phyloP scores from a whole-genome alignment of 2,888 invertebrate genomes.

The Cheilosia pagana region DNA sequence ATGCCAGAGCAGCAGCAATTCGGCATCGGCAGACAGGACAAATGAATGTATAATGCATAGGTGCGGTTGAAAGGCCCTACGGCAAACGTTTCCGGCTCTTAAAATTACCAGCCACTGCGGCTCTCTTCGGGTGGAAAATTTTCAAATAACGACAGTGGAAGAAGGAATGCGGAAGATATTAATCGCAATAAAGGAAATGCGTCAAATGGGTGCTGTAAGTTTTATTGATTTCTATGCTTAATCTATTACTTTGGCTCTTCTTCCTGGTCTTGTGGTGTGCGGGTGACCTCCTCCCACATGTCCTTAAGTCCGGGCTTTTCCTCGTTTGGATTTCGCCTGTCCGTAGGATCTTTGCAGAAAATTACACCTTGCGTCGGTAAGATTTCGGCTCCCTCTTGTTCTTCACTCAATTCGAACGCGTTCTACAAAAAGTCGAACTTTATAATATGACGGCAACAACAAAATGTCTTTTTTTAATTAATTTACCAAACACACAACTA shows the following conservation, averaged over 20 bases:
- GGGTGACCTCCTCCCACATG: slow-evolving; percentile 40
- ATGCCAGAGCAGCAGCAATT: slow-evolving; percentile 37
- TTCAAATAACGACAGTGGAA: slow-evolving; percentile 34
- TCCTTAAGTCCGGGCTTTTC: slow-evolving; percentile 18
- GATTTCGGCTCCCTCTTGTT: slow-evolving; percentile 2
- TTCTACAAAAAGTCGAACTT: slow-evolving; percentile 2
- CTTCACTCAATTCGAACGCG: slow-evolving; percentile 37
- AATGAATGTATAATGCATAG: slow-evolving; percentile 67
- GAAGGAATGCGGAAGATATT: slow-evolving; percentile 53
- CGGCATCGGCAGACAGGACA: slow-evolving; percentile 52
- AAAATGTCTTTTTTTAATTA: too few relatives aligned
- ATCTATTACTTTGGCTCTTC: slow-evolving; percentile 6
- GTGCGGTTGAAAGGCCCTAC: slow-evolving; percentile 62
- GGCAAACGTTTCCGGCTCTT: slow-evolving; percentile 52
- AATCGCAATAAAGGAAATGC: slow-evolving; percentile 63
- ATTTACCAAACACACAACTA: slow-evolving; percentile 36
- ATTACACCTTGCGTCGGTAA: background rate
- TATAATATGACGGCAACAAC: background rate
- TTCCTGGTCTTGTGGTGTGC: background rate
- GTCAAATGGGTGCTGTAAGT: slow-evolving; percentile 45
- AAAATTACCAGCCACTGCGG: slow-evolving; percentile 17
- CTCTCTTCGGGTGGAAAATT: slow-evolving; percentile 49
- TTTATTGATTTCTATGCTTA: slow-evolving; percentile 40
- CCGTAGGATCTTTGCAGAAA: slow-evolving; percentile 38
- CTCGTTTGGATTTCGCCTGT: slow-evolving; percentile 11